Evolutionary conservation across 2,113 vertebrate species (phyloP), one percentile per base, ranked within the genome.

Genomic region (Silurus meridionalis): DNA sequence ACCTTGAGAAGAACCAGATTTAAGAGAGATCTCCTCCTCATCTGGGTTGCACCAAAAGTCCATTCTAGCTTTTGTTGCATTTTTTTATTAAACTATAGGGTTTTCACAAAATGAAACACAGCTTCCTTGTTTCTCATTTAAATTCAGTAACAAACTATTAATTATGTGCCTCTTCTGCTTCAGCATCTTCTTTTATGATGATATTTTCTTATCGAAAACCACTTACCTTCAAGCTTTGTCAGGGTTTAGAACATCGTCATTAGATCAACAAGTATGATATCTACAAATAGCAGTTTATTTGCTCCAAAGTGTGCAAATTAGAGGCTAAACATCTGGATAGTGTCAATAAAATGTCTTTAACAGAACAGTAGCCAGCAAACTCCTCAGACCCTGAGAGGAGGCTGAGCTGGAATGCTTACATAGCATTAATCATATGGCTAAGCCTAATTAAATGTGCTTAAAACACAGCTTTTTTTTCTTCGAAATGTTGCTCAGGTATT

Each of bases 401-500:
- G 96, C 96, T 94, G 97, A 97, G 97, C 96, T 95, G 95, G 95
- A 96, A 95, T 89, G 96, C 97, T 97, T 97, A 96, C 96, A 97
- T 93, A 94, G 97, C 97, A 99, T 99, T 98, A 99, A 99, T 99
- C 98, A 99, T 98, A 98, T 97, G 97, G 96, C 96, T 63, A 96
- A 95, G 95, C 97, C 97, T 99, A 98, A 99, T 99, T 99, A 99
- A 99, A 99, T 97, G 96, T 95, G 97, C 96, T 96, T 97, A 97
- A 97, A 98, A 97, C 96, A 96, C 96, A 96, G 96, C 96, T 96
- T 96, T 97, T 97, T 96, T 96, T 97, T 96, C 93, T 93, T 93
- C 97, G 96, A 97, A 99, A 99, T 97, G 97, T 99, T 99, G 96
- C 97, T 97, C 97, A 99, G 98, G 98, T 99, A 98, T 98, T 97